Percentiles rank a stretch among this genome's conserved stretches.
These are phyloP conservation scores for Clepsis dumicolana DNA, from an alignment of 2,888 invertebrate species.

Conservation along the genomic window DNA sequence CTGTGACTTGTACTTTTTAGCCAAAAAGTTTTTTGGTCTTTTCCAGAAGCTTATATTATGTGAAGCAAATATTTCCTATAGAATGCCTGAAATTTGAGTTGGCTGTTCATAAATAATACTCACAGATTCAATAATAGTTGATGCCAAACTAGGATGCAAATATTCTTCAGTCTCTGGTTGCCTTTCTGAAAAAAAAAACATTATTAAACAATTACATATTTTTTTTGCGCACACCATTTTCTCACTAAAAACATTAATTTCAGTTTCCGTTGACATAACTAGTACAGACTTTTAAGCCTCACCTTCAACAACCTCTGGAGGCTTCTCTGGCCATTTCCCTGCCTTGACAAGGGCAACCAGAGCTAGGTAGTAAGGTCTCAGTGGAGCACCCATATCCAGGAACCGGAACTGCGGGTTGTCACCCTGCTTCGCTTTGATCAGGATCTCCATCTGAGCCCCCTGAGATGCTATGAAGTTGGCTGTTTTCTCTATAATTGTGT, in stretches of 20 bases:
- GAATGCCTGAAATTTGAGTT: too few species aligned
- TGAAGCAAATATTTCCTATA: too few species aligned
- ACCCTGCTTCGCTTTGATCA: conserved; percentile 98
- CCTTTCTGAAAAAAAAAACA: conserved; percentile 72
- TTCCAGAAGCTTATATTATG: too few species aligned
- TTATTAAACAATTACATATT: too few species aligned
- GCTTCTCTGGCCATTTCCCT: conserved; percentile 76
- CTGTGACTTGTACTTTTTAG: too few species aligned
- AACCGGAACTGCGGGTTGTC: conserved; percentile 97
- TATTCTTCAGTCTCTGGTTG: conserved; percentile 89
- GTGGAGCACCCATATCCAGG: conserved; percentile 92
- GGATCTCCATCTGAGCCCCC: conserved; percentile 99
- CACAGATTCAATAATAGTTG: conserved; percentile 88
- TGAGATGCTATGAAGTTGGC: conserved; percentile 95
- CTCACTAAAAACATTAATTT: too few species aligned
- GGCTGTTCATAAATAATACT: conserved; percentile 66
- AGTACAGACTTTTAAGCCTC: conserved; percentile 24
- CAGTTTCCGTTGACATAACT: too few species aligned
- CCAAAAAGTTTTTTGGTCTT: too few species aligned
- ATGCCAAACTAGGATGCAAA: conserved; percentile 93
- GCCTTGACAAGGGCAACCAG: conserved; percentile 77
- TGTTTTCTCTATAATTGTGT: conserved; percentile 98
- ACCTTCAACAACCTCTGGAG: conserved; percentile 70
- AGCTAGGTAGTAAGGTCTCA: conserved; percentile 96
- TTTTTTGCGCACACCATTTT: too few species aligned